Base-by-base conservation (phyloP, 2,797 vertebrate species). In the Syngnathus rostellatus region DNA sequence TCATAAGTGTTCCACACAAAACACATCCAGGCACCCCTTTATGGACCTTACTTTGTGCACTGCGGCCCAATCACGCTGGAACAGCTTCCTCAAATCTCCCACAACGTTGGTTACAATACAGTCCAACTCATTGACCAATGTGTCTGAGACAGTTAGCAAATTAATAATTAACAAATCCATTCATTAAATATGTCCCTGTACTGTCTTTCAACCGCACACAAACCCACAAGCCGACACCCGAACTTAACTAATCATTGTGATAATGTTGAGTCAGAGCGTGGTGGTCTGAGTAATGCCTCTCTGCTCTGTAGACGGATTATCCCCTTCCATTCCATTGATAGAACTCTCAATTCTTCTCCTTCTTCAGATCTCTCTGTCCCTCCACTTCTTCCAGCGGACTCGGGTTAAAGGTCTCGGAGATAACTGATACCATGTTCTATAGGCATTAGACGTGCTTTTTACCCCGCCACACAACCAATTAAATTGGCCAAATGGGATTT, bases 221-320 rank as follows among this genome's bases (percentile, higher is more conserved):
- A 65, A 79, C 75, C 72, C 72, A 65, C n/a, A 0, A 25, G 65
- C 67, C 78, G 81, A 84, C 79, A 71, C 72, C 65, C 54, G 6
- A 37, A 55, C 53, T 79, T 86, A 85, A 88, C 81, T 80, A 81
- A 86, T 88, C 77, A 79, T 19, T 63, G 75, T 72, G 69, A 67
- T 80, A 12, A 55, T 70, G 77, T 79, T 82, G 40, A 62, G 40
- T 79, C 62, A 76, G 76, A 78, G 81, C 77, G 69, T 78, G 72
- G 54, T 68, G 80, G 74, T 70, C 71, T 83, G 82, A 85, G 74
- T 81, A 80, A 83, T 76, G 81, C 76, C 25, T 23, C 50, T 62
- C 75, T 67, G 79, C 74, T 75, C 73, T 71, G 71, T 66, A 79
- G 61, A 70, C 69, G 74, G 82, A 87, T 85, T 77, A 86, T 79